These are phyloP conservation scores for Masnerella sp. DNA, from an alignment of 2,888 invertebrate genomes.

Conservation along the genomic window DNA sequence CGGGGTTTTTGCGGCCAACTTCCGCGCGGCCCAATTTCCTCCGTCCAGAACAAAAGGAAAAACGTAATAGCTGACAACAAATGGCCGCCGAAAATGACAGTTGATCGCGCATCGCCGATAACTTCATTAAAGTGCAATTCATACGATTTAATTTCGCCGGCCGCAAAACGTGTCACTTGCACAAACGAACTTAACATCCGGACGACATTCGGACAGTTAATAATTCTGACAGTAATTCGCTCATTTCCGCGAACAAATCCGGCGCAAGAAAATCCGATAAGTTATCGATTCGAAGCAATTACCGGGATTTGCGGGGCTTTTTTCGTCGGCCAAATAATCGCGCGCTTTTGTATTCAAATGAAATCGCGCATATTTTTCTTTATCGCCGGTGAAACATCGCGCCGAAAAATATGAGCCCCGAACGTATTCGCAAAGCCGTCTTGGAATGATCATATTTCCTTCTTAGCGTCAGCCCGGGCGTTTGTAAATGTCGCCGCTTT, in stretches of 20 bases:
- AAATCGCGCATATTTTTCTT: constrained; percentile 54
- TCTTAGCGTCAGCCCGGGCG: constrained; percentile 52
- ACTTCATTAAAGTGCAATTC: constrained; percentile 14
- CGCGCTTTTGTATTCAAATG: constrained; percentile 46
- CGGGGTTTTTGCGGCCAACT: constrained; percentile 22
- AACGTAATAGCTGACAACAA: no score
- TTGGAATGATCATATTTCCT: constrained; percentile 60
- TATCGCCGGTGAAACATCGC: constrained; percentile 37
- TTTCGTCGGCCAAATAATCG: constrained; percentile 23
- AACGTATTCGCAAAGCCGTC: constrained; percentile 57
- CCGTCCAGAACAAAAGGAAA: no score
- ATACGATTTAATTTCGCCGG: constrained; percentile 17
- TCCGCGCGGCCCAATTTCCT: neutral
- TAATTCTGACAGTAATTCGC: constrained; percentile 20
- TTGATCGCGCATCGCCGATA: neutral
- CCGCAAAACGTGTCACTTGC: constrained; percentile 21
- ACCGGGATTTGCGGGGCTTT: constrained; percentile 11
- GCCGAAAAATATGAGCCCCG: constrained; percentile 42
- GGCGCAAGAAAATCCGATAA: constrained; percentile 24
- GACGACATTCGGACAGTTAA: constrained; percentile 11
- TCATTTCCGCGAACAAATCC: constrained; percentile 8
- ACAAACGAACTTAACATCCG: constrained; percentile 8
- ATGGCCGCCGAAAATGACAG: no score
- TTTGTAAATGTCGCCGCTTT: constrained; percentile 61
- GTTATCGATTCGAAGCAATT: constrained; percentile 6